These are phyloP conservation scores for Cheilosia variabilis DNA, from an alignment of 2,888 invertebrate genomes.

Conservation along the genomic window DNA sequence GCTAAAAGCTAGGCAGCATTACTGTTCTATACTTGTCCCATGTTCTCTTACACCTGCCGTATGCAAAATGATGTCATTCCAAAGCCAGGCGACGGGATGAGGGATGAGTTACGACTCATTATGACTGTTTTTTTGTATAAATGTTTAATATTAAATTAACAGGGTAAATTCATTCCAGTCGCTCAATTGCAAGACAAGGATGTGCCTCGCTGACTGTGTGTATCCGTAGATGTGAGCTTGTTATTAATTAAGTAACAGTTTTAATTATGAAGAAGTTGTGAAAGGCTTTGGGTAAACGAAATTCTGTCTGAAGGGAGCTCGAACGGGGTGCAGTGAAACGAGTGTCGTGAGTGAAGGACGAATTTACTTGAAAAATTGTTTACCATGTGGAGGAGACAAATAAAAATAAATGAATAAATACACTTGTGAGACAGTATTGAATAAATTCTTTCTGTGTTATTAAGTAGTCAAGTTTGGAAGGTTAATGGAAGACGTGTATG, in stretches of 20 bases:
- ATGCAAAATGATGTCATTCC: constrained; percentile 45
- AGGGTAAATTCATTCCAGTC: constrained; percentile 35
- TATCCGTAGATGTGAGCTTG: neutral
- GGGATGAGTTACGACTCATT: constrained; percentile 36
- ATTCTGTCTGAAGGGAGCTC: constrained; percentile 20
- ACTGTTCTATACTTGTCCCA: neutral
- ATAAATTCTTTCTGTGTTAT: constrained; percentile 4
- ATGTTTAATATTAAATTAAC: constrained; percentile 44
- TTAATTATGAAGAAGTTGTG: constrained; percentile 44
- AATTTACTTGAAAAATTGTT: neutral
- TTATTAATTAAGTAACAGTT: constrained; percentile 60
- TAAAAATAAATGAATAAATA: neutral
- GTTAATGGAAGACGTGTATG: too few relatives aligned
- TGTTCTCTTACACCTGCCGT: constrained; percentile 1
- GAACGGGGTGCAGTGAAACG: neutral
- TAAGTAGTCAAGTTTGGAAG: neutral
- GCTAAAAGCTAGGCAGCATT: constrained; percentile 12
- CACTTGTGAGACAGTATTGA: neutral
- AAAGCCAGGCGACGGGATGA: constrained; percentile 17
- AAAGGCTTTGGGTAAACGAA: constrained; percentile 24
- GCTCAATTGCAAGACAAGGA: constrained; percentile 1
- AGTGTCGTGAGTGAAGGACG: constrained; percentile 1
- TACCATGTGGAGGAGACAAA: neutral
- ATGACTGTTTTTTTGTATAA: constrained; percentile 22
- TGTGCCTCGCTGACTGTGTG: neutral